phyloP scores from a whole-genome alignment of 2,888 invertebrate species.

The Pyrgus malvae region DNA sequence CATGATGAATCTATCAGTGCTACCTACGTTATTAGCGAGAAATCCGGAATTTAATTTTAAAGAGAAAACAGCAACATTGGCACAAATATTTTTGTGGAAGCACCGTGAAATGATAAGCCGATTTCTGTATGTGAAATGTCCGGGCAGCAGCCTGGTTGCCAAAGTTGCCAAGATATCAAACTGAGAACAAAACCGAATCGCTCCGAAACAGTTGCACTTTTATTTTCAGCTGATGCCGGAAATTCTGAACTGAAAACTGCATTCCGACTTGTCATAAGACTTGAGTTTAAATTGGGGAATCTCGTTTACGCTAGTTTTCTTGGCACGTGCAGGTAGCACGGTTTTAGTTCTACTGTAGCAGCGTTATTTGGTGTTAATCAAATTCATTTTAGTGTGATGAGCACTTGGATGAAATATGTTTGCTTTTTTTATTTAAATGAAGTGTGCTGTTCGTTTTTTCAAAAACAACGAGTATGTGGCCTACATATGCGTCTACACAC shows the following conservation, averaged over 20 bases:
- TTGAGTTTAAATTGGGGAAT: slow-evolving; percentile 10
- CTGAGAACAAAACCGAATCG: slow-evolving; percentile 27
- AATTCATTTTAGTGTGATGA: too few species aligned
- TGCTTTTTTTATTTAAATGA: too few species aligned
- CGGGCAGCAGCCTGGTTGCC: slow-evolving; percentile 22
- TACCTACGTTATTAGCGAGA: too few species aligned
- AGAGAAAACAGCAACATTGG: slow-evolving; percentile 18
- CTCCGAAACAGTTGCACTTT: slow-evolving; percentile 21
- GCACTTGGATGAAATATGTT: too few species aligned
- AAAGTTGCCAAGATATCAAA: slow-evolving; percentile 26
- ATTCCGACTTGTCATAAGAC: slow-evolving; percentile 16
- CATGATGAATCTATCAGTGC: too few species aligned
- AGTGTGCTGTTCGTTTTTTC: too few species aligned
- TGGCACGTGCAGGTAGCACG: not conserved
- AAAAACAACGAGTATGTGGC: too few species aligned
- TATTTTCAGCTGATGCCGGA: slow-evolving; percentile 25
- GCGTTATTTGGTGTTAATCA: too few species aligned
- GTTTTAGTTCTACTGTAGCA: too few species aligned
- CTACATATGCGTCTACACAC: too few species aligned
- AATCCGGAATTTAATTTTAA: slow-evolving; percentile 5
- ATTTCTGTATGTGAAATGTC: slow-evolving; percentile 22
- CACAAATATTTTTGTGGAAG: slow-evolving; percentile 22
- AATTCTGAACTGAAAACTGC: slow-evolving; percentile 10
- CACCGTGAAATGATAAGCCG: slow-evolving; percentile 26
- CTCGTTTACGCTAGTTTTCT: not conserved